Evolutionary conservation across 2,888 invertebrate genomes (phyloP), one percentile per base, ranked within the genome.

Genomic region (Lasioglossum lativentre): DNA sequence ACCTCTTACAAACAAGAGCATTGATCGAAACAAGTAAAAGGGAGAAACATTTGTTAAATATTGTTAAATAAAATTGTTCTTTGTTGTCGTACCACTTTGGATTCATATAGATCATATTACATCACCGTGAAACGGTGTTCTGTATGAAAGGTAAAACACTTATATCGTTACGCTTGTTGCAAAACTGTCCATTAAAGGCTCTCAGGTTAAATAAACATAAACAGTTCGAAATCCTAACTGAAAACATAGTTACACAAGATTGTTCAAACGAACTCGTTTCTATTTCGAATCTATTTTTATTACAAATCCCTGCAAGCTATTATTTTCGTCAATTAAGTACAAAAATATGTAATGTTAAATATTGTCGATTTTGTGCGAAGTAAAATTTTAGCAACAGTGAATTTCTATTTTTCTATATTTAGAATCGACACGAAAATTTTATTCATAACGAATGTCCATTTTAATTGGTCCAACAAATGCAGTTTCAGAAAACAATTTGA

Each of bases 31-130:
- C 2, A 23, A 23, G 23, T 19, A 68, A 23, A 38, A 23, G 6
- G 14, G n/a, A n/a, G 8, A 68, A 68, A 38, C 6, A 66, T 34
- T n/a, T n/a, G n/a, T n/a, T n/a, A n/a, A n/a, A n/a, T n/a, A n/a
- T n/a, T n/a, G 34, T 40, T 40, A 38, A 70, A 38, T 70, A n/a
- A 70, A 70, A 40, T 71, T 71, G 3, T 71, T 71, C 70, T 70
- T 71, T 71, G 38, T 68, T 66, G 42, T 71, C 27, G 1, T 16
- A 27, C 27, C 42, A 71, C 12, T 19, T 42, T 8, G 16, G 38
- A 42, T 14, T n/a, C 23, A 10, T 27, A 27, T 14, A n/a, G 38
- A 40, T n/a, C 10, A 68, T 23, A 38, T 23, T 23, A 23, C 30
- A 34, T n/a, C 38, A 40, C 30, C 40, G 19, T 40, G n/a, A 70